These are phyloP conservation scores for Osmoderma eremita DNA, from an alignment of 2,888 invertebrate genomes.

Conservation along the genomic window DNA sequence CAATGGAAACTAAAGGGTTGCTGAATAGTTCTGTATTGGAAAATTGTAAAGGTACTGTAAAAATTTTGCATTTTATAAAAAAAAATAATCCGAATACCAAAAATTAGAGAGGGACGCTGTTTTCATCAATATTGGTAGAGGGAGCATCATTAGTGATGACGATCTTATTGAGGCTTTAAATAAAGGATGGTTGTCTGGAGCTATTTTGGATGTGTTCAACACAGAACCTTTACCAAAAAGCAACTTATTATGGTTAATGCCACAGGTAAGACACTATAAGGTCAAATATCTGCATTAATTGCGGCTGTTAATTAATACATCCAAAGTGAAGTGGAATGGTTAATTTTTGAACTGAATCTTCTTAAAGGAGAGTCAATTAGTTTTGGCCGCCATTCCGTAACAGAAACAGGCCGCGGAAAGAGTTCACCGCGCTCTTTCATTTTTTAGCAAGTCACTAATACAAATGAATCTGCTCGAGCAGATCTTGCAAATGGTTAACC, in stretches of 20 bases:
- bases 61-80: constrained; percentile 13
- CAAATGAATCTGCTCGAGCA: no score
- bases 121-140: constrained; percentile 71
- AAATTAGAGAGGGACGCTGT: constrained; percentile 59
- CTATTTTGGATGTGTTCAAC: constrained; percentile 69
- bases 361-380: no score
- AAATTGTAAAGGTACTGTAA: constrained; percentile 61
- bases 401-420: no score
- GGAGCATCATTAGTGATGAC: constrained; percentile 66
- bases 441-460: no score
- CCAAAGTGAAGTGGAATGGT: no score
- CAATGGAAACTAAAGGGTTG: constrained; percentile 64
- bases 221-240: constrained; percentile 65
- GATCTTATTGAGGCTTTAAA: constrained; percentile 66
- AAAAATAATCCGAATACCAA: constrained; percentile 11
- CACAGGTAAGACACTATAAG: constrained; percentile 52
- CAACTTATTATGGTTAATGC: constrained; percentile 66
- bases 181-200: constrained; percentile 66
- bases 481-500: no score
- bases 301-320: no score
- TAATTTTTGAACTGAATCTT: no score
- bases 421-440: no score
- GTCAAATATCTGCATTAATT: no score
- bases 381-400: no score
- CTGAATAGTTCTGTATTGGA: constrained; percentile 64